Evolutionary conservation across 2,888 invertebrate species (phyloP), one percentile per base, ranked within the genome.

Genomic region (Nezara viridula): DNA sequence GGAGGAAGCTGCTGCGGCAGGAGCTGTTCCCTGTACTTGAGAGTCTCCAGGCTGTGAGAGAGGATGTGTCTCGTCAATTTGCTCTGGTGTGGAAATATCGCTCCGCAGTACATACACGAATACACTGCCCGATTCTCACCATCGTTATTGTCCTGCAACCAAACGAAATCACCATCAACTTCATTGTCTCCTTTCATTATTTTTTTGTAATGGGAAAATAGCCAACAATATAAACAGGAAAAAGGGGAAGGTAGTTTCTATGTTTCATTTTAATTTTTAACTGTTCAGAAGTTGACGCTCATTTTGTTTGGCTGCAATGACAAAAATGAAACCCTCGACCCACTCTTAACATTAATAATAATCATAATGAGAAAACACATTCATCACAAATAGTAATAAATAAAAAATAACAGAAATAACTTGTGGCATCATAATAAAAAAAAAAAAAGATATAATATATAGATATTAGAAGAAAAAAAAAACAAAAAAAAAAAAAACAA

Each of bases 111-210:
- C 95, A 97, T 96, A 95, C 97, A 97, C 93, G 96, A 95, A 94
- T 95, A 96, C 89, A 91, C 88, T 90, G 91, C 91, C 89, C 91
- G 91, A 89, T 92, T 91, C 93, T 93, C 92, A 93, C 94, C 93
- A 94, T 95, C 94, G 95, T 95, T 95, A 95, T 96, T 95, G 95
- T 97, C 97, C 97, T 97, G 97, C 96, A 96, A 97, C 97, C 96
- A 96, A 96, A 95, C 95, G 95, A 95, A 95, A 93, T 89, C 89
- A 95, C 95, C 96, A 96, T 97, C 97, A 97, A 97, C 97, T 97
- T 97, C 97, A 90, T 90, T 90, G 81, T 60, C 85, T 88, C 60
- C 73, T 66, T 47, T 77, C 50, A 89, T 50, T 77, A 81, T 52
- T 85, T 50, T 49, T 50, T 52, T 40, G 16, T 44, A 40, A 50